phyloP scores from a whole-genome alignment of 64 coral and sea anemone genomes.

The Montipora cactus region DNA sequence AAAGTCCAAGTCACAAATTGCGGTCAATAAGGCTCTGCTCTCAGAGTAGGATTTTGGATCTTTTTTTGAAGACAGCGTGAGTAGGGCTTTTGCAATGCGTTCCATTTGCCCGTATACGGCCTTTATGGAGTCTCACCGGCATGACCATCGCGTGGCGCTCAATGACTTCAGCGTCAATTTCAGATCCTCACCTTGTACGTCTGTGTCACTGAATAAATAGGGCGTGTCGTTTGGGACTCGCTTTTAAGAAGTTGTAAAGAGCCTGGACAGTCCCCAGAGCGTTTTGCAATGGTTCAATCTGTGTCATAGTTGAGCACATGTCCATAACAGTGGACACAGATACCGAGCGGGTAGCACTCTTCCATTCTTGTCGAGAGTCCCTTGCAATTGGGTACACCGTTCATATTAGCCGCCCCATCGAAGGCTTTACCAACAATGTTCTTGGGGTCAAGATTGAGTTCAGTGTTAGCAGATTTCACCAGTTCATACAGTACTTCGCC shows the following conservation, averaged over 20 bases:
- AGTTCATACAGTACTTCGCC: too few species aligned
- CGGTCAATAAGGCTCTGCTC: too few species aligned
- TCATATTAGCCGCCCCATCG: slow-evolving; percentile 15
- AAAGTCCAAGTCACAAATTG: too few species aligned
- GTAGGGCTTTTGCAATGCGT: too few species aligned
- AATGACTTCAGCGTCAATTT: too few species aligned
- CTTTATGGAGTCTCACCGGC: too few species aligned
- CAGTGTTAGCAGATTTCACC: background rate
- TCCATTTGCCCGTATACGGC: too few species aligned
- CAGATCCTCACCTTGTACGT: slow-evolving; percentile 21
- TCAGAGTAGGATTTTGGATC: too few species aligned
- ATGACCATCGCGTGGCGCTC: too few species aligned
- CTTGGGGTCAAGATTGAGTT: slow-evolving; percentile 29
- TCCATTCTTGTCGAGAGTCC: slow-evolving; percentile 22
- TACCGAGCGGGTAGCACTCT: background rate
- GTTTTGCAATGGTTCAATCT: slow-evolving; percentile 12
- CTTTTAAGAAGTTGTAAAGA: slow-evolving; percentile 34
- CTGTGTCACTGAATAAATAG: slow-evolving; percentile 3
- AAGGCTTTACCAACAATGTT: slow-evolving; percentile 56
- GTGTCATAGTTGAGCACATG: slow-evolving; percentile 52
- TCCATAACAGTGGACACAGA: slow-evolving; percentile 55
- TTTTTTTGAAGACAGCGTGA: too few species aligned
- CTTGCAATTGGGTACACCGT: background rate
- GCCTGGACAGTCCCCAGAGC: slow-evolving; percentile 31
- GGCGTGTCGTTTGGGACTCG: slow-evolving; percentile 49